Evolutionary conservation across 2,113 vertebrate genomes (phyloP), one percentile per base, ranked within the genome.

Genomic region (Archilochus colubris): DNA sequence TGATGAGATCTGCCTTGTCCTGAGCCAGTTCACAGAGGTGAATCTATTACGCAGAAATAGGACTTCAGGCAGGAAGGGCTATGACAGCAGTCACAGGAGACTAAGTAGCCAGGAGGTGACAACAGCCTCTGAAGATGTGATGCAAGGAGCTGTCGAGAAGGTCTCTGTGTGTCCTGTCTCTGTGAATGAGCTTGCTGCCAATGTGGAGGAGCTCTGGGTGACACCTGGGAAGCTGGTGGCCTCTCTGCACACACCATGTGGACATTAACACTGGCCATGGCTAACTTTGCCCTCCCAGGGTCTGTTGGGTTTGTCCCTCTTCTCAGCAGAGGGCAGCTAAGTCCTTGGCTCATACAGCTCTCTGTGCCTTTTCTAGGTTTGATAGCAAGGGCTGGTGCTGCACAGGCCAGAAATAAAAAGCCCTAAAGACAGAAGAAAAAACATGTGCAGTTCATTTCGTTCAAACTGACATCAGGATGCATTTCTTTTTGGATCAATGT

Each of bases 101-200:
- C 64, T 20, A 80, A 69, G 33, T 61, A 67, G 24, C 40, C 59
- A 69, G 64, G 8, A 30, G 69, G 59, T 22, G 69, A 70, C 66
- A 86, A 43, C 2, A 6, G n/a, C n/a, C 38, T 67, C 40, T 9
- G 40, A 70, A 23, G 0, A 6, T 8, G 4, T 1, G 36, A 33
- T 75, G 53, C 33, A 50, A 58, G 66, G 27, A 66, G 55, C 22
- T 53, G 20, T 24, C 67, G n/a, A 44, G 88, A 40, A 66, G 14
- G 6, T 33, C 28, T 63, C 51, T 31, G 20, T 11, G 43, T 7
- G 27, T 22, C 28, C 22, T 55, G 33, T 46, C 31, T n/a, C 30
- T 3, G 10, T 30, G 62, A 82, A 59, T 7, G 18, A 79, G 31
- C 67, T 68, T 61, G 33, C 50, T 72, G 62, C 33, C 3, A 4